Percentiles rank a stretch among this genome's conserved stretches.
phyloP scores from a whole-genome alignment of 2,113 vertebrate species.

The Ammodytes marinus region DNA sequence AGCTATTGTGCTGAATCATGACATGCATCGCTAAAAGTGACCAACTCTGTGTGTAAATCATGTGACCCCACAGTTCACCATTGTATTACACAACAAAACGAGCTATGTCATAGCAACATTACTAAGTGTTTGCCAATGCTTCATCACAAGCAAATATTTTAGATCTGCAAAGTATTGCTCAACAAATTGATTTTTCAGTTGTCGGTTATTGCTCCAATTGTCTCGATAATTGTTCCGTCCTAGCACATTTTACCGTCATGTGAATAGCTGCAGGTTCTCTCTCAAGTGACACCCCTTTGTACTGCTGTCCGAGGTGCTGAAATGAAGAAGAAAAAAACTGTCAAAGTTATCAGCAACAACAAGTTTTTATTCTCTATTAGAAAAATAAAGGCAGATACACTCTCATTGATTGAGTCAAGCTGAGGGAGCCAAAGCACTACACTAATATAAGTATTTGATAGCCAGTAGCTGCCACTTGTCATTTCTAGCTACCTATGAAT shows the following conservation, averaged over 20 bases:
- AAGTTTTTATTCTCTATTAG: neutral
- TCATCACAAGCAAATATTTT: neutral
- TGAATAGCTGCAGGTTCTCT: neutral
- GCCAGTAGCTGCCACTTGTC: neutral
- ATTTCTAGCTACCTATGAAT: neutral
- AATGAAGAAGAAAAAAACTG: slow-evolving; percentile 7
- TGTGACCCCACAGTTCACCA: neutral
- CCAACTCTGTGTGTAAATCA: neutral
- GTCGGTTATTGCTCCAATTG: neutral
- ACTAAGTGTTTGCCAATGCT: too few relatives aligned
- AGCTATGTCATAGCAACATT: neutral
- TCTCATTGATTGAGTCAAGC: neutral
- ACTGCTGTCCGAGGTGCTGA: slow-evolving; percentile 77
- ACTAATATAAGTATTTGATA: neutral
- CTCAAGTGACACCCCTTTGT: neutral
- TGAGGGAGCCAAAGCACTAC: neutral
- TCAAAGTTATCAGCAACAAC: neutral
- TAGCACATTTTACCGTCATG: neutral
- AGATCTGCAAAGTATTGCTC: neutral
- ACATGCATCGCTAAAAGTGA: neutral
- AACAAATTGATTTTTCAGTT: neutral
- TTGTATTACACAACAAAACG: neutral
- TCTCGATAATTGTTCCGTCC: neutral
- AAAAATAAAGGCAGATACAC: neutral
- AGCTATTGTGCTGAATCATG: neutral